Evolutionary conservation across 2,797 vertebrate species (phyloP).

Genomic region (Neostethus bicornis): DNA sequence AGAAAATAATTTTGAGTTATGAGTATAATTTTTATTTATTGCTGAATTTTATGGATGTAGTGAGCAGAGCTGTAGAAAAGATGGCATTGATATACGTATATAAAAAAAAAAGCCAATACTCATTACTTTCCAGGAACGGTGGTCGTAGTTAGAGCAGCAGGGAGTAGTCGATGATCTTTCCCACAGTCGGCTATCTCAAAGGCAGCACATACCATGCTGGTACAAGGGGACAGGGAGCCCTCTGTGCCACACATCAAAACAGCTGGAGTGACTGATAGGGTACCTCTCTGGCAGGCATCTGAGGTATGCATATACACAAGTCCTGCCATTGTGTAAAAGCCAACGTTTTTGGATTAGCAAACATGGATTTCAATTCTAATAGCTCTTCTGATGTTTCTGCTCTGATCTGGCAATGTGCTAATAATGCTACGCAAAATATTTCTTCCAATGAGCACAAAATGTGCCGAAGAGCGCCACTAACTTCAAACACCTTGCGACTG

Average conservation of each 20-base stretch:
- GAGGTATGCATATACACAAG: conserved; percentile 75
- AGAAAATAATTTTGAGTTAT: too few species aligned
- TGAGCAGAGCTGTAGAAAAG: conserved; percentile 49
- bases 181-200: conserved; percentile 72
- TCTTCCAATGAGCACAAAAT: conserved; percentile 20
- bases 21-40: too few species aligned
- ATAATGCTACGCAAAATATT: conserved; percentile 35
- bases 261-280: conserved; percentile 77
- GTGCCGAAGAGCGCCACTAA: background rate
- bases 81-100: conserved; percentile 54
- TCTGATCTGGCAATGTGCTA: conserved; percentile 41
- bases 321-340: conserved; percentile 64
- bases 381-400: conserved; percentile 56
- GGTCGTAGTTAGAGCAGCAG: conserved; percentile 11
- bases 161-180: conserved; percentile 51
- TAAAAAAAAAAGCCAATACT: conserved; percentile 55
- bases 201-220: conserved; percentile 54
- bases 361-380: conserved; percentile 65
- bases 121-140: conserved; percentile 55
- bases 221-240: conserved; percentile 65
- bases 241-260: conserved; percentile 76
- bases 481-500: background rate
- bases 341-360: conserved; percentile 63
- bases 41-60: conserved; percentile 20
- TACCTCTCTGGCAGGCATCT: conserved; percentile 70